Evolutionary conservation across 2,888 invertebrate species (phyloP).

Genomic region (Tupiocoris notatus): DNA sequence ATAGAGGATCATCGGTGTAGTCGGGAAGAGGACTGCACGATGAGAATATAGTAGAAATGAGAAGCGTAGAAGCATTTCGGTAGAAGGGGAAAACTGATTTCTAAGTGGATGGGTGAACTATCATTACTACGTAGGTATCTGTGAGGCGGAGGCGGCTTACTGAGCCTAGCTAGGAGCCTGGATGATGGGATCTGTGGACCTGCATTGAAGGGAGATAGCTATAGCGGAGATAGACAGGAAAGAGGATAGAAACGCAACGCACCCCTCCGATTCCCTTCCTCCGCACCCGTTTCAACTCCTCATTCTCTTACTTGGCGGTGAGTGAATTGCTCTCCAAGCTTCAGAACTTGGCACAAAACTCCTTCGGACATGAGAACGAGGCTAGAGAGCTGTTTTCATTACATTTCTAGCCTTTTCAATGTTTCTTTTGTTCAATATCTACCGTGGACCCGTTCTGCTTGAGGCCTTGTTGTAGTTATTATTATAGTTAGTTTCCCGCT

Average conservation of each 20-base stretch:
- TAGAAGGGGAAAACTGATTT: slow-evolving; percentile 21
- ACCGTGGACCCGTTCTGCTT: neutral
- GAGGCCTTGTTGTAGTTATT: neutral
- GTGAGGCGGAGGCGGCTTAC: neutral
- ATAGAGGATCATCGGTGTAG: neutral
- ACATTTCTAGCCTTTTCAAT: slow-evolving; percentile 28
- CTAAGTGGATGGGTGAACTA: slow-evolving; percentile 33
- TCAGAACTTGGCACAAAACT: slow-evolving; percentile 33
- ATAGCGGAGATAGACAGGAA: neutral
- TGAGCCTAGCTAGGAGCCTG: neutral
- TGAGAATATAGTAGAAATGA: neutral
- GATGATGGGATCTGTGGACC: neutral
- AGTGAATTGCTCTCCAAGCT: slow-evolving; percentile 27
- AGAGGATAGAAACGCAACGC: neutral
- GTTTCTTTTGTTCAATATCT: slow-evolving; percentile 27
- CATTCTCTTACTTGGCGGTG: neutral
- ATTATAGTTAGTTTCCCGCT: neutral
- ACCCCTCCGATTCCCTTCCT: neutral
- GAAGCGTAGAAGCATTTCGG: neutral
- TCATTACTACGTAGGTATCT: slow-evolving; percentile 10
- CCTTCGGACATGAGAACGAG: slow-evolving; percentile 16
- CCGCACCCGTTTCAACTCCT: neutral
- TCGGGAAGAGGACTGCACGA: no score
- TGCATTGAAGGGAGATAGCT: neutral
- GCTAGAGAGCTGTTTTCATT: slow-evolving; percentile 27